Base-by-base conservation (phyloP, 37 sponge, comb jelly and placozoan genomes). In the Agelas oroides region DNA sequence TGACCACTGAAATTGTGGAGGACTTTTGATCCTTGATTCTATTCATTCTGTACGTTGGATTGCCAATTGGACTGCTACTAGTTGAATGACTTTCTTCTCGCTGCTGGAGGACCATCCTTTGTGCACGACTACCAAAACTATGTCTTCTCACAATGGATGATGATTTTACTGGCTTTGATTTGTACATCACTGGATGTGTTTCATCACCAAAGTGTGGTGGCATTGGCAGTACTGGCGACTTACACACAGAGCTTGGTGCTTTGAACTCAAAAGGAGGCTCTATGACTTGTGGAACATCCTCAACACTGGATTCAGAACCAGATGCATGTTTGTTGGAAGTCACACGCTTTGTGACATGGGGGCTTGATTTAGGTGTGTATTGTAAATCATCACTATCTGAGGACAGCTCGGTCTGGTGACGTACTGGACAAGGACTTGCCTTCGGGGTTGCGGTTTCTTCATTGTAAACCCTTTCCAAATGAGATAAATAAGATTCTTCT, bases 321-420 rank as follows among this genome's bases (percentile, higher is more conserved):
- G 21, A 21, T 3, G 12, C 37, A 61, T 12, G 3, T 3, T 25
- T 61, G 14, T 12, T 61, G n/a, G 3, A 14, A 5, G 64, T 32
- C 2, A 20, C 70, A 69, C 37, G 21, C 27, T 20, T 69, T 6
- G 8, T 24, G 32, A 71, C 41, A 32, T 59, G 35, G 11, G 72
- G 82, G 70, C 82, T 81, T 2, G 61, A 59, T 32, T 0, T 83
- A 27, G 83, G 83, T 23, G 83, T 83, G 2, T 23, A 6, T 16
- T 5, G 17, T 1, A 35, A 39, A 61, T 83, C 82, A 15, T 67
- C 54, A 46, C 46, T 46, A 32, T 57, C 59, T 24, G 11, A 58
- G 30, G 14, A 25, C 38, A 36, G 38, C 12, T 25, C 23, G 41
- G 80, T 53, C 80, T 35, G 53, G 23, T 57, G 25, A 17, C 70